A percentile compares a stretch with the other conserved stretches of the same genome.
Evolutionary conservation across 2,797 vertebrate species (phyloP).

Genomic region (Falco cherrug): DNA sequence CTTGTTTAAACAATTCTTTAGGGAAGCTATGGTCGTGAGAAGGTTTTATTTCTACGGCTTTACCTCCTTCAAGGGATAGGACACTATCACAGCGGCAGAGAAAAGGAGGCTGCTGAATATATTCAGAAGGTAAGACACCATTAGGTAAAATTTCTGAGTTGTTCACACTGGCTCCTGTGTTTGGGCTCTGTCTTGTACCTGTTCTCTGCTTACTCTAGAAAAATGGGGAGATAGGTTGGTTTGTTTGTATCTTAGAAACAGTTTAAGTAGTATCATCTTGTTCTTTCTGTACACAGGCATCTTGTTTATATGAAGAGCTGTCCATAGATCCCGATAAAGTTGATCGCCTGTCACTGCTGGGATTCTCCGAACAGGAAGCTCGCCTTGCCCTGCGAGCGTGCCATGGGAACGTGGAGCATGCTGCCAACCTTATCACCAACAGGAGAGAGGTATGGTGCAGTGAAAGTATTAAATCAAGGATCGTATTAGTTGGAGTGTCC

Average conservation of each 20-base stretch:
- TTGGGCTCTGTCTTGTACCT: background rate
- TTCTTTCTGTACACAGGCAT: conserved; percentile 76
- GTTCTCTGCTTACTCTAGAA: background rate
- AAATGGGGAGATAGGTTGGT: background rate
- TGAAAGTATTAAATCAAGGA: background rate
- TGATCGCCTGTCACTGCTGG: conserved; percentile 80
- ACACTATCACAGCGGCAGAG: conserved; percentile 86
- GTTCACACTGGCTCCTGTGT: background rate
- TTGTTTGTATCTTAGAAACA: background rate
- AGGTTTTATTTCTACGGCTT: conserved; percentile 91
- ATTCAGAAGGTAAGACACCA: conserved; percentile 80
- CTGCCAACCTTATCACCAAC: conserved; percentile 84
- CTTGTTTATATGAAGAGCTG: conserved; percentile 81
- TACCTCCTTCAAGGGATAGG: conserved; percentile 93
- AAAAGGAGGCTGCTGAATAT: conserved; percentile 79
- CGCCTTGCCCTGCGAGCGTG: conserved; percentile 91
- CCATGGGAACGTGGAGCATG: conserved; percentile 84
- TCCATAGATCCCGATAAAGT: conserved; percentile 86
- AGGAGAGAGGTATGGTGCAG: conserved; percentile 83
- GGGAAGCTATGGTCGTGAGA: conserved; percentile 92
- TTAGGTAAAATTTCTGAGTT: background rate
- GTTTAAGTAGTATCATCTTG: background rate
- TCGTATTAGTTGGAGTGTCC: background rate
- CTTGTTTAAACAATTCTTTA: conserved; percentile 60
- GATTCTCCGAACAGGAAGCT: conserved; percentile 89